phyloP scores from a whole-genome alignment of 2,113 vertebrate genomes.

The Phyllostomus discolor region DNA sequence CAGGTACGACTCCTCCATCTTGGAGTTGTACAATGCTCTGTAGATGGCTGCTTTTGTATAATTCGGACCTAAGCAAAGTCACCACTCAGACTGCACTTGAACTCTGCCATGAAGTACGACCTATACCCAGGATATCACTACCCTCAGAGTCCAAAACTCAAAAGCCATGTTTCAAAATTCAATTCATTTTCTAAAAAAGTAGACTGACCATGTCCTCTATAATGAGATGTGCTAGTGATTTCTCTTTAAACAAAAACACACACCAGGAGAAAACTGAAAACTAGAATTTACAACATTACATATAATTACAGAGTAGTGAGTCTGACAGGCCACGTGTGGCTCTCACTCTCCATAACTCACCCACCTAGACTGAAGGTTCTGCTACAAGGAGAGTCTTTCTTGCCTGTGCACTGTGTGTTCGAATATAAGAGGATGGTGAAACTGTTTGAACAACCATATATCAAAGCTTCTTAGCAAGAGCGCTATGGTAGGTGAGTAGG shows the following conservation, averaged over 20 bases:
- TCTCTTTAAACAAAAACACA: slow-evolving; percentile 20
- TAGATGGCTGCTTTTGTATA: not conserved
- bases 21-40: not conserved
- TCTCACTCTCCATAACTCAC: not conserved
- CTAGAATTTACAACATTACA: not conserved
- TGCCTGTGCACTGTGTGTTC: not conserved
- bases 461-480: not conserved
- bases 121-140: not conserved
- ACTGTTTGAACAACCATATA: not conserved
- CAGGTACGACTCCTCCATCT: not conserved
- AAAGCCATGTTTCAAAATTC: not conserved
- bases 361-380: not conserved
- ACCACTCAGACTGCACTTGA: accelerated
- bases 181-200: not conserved
- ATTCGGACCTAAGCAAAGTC: not conserved
- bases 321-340: not conserved
- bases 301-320: not conserved
- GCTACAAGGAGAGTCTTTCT: not conserved
- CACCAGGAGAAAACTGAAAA: not conserved
- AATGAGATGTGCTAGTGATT: not conserved
- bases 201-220: not conserved
- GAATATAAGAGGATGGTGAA: not conserved
- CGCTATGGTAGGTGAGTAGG: not conserved
- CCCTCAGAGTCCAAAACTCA: not conserved
- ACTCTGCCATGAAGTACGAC: not conserved